Percentiles rank a stretch among this genome's conserved stretches.
phyloP scores from a whole-genome alignment of 2,888 invertebrate genomes.

The Pterobdella sp. region DNA sequence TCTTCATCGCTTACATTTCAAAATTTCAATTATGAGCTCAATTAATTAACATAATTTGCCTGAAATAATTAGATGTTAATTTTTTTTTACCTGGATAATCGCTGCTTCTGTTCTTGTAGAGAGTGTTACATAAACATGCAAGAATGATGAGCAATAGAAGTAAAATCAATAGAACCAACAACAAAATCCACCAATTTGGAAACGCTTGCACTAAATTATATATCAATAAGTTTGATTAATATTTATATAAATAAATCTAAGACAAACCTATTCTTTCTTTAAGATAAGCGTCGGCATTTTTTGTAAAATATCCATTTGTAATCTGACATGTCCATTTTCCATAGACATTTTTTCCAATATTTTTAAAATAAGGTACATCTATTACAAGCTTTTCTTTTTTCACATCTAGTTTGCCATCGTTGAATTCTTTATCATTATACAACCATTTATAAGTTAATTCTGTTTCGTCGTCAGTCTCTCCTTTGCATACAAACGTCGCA shows the following conservation, averaged over 20 bases:
- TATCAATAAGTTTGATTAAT: not conserved
- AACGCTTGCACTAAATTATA: constrained; percentile 15
- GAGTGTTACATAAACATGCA: constrained; percentile 35
- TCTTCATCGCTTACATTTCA: too few relatives aligned
- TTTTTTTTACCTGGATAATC: constrained; percentile 38
- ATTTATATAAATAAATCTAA: not conserved
- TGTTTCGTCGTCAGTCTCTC: constrained; percentile 34
- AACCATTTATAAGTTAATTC: constrained; percentile 32
- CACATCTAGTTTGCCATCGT: constrained; percentile 23
- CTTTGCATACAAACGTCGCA: constrained; percentile 29
- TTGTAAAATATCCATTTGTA: constrained; percentile 29
- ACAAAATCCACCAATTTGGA: constrained; percentile 37
- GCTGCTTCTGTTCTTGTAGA: constrained; percentile 36
- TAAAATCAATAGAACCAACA: constrained; percentile 34
- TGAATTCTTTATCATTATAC: constrained; percentile 7
- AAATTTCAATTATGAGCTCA: too few relatives aligned
- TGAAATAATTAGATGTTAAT: too few relatives aligned
- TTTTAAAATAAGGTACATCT: constrained; percentile 15
- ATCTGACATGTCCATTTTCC: constrained; percentile 31
- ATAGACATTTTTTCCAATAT: constrained; percentile 1
- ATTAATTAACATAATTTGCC: too few relatives aligned
- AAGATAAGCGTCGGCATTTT: constrained; percentile 10
- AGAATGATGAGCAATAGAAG: constrained; percentile 34
- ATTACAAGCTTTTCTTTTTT: constrained; percentile 15
- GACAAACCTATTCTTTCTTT: not conserved